phyloP scores from a whole-genome alignment of 2,797 vertebrate species.

The Zenarchopterus dispar region DNA sequence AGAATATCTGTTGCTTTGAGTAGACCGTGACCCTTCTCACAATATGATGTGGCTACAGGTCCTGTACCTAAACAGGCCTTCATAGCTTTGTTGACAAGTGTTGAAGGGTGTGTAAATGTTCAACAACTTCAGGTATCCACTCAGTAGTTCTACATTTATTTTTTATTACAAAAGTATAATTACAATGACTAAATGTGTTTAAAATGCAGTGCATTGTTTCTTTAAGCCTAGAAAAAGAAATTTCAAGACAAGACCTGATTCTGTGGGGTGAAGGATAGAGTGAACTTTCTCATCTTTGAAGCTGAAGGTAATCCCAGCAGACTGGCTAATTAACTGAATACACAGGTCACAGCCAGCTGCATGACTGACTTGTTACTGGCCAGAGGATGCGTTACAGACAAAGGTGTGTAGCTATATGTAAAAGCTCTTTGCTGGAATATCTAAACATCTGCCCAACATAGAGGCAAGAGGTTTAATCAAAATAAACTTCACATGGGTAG shows the following conservation, averaged over 20 bases:
- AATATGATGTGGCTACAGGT: too few species aligned
- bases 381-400: slow-evolving; percentile 38
- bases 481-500: slow-evolving; percentile 37
- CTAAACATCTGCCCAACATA: slow-evolving; percentile 58
- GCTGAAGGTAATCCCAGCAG: slow-evolving; percentile 65
- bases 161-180: too few species aligned
- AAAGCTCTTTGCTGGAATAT: slow-evolving; percentile 44
- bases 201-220: too few species aligned
- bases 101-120: too few species aligned
- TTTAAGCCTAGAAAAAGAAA: slow-evolving; percentile 35
- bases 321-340: slow-evolving; percentile 73
- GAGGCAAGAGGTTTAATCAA: slow-evolving; percentile 36
- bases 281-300: slow-evolving; percentile 56
- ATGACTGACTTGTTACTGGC: slow-evolving; percentile 61
- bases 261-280: slow-evolving; percentile 53
- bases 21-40: too few species aligned
- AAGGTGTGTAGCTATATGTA: slow-evolving; percentile 40
- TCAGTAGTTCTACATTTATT: too few species aligned
- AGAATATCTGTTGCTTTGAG: too few species aligned
- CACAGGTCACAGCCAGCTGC: slow-evolving; percentile 65
- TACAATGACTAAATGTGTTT: too few species aligned
- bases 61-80: too few species aligned
- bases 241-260: slow-evolving; percentile 56
- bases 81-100: too few species aligned
- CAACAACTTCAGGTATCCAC: too few species aligned